Conservation (phyloP, 2,797 vertebrate genomes). For the Adrianichthys oophorus region DNA sequence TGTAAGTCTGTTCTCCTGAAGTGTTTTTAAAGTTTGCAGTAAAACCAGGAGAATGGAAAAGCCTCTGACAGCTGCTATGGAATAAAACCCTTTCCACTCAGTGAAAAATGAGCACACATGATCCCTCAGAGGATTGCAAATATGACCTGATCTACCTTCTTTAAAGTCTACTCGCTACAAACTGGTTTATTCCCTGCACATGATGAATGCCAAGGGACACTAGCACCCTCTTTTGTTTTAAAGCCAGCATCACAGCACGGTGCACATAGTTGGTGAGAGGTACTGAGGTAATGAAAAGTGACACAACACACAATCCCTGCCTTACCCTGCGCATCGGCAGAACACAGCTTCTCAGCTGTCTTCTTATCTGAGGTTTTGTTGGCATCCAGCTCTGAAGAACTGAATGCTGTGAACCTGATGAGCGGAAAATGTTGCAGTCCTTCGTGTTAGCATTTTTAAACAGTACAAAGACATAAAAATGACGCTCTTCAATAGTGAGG, state of each 20-base stretch:
- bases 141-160: slow-evolving; percentile 49
- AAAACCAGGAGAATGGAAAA: slow-evolving; percentile 22
- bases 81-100: slow-evolving; percentile 25
- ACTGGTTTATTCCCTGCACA: slow-evolving; percentile 48
- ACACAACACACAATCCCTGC: slow-evolving; percentile 69
- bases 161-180: slow-evolving; percentile 45
- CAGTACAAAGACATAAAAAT: slow-evolving; percentile 75
- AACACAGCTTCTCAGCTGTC: slow-evolving; percentile 37
- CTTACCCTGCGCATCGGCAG: slow-evolving; percentile 30
- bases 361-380: slow-evolving; percentile 39
- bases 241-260: slow-evolving; percentile 57
- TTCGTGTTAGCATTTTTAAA: slow-evolving; percentile 77
- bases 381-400: slow-evolving; percentile 37
- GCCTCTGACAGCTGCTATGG: slow-evolving; percentile 15
- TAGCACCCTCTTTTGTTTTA: slow-evolving; percentile 67
- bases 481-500: slow-evolving; percentile 73
- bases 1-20: slow-evolving; percentile 28
- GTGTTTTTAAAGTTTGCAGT: slow-evolving; percentile 11
- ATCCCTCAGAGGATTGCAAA: slow-evolving; percentile 49
- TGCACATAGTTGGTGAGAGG: slow-evolving; percentile 35
- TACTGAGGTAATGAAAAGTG: slow-evolving; percentile 72
- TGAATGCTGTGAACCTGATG: slow-evolving; percentile 49
- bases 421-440: slow-evolving; percentile 80
- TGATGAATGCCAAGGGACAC: slow-evolving; percentile 47
- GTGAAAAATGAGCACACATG: slow-evolving; percentile 37